Evolutionary conservation across 2,888 invertebrate genomes (phyloP).

Genomic region (Bellardia pandia): DNA sequence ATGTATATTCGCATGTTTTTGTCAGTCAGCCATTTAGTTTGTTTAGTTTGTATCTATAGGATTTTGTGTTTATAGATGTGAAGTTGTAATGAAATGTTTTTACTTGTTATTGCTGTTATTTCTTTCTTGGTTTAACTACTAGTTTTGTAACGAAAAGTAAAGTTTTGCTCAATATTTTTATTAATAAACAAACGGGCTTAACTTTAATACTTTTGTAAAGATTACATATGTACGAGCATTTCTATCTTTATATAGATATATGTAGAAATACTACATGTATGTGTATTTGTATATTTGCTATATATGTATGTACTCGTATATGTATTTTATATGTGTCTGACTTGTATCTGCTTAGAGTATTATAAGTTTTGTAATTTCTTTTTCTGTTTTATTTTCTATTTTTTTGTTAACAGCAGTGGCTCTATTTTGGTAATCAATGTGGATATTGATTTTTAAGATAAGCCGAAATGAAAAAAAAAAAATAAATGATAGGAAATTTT

Average conservation of each 20-base stretch:
- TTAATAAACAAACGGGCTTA: conserved; percentile 71
- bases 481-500: conserved; percentile 28
- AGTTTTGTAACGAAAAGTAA: conserved; percentile 26
- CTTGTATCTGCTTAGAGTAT: conserved; percentile 28
- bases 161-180: conserved; percentile 58
- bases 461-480: conserved; percentile 4
- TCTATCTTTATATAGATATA: not conserved
- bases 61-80: conserved; percentile 12
- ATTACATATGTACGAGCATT: conserved; percentile 41
- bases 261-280: not conserved
- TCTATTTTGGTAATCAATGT: conserved; percentile 22
- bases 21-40: conserved; percentile 5
- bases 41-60: not conserved
- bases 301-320: not conserved
- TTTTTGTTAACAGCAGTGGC: conserved; percentile 31
- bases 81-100: conserved; percentile 26
- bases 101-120: conserved; percentile 5
- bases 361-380: conserved; percentile 36
- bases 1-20: conserved; percentile 16
- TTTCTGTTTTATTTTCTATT: conserved; percentile 12
- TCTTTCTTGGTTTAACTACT: not conserved
- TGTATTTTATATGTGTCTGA: not conserved
- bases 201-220: conserved; percentile 65
- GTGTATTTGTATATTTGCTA: not conserved
- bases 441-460: conserved; percentile 41